These are phyloP conservation scores for Rhea americana DNA, from an alignment of 2,113 vertebrate genomes.

Conservation along the genomic window DNA sequence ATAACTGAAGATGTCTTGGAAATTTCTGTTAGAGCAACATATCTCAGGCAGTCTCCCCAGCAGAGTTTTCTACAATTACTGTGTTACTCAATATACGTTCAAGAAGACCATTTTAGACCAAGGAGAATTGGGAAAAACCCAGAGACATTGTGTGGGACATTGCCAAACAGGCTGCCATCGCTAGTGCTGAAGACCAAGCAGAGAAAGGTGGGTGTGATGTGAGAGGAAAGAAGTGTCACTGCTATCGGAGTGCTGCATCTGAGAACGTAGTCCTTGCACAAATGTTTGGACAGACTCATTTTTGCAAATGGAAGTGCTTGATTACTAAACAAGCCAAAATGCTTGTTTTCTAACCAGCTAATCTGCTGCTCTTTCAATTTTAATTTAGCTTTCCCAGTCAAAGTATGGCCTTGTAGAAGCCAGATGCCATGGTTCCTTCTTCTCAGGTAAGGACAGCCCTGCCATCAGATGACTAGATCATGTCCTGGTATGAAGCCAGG, in stretches of 20 bases:
- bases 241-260: not conserved
- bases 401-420: not conserved
- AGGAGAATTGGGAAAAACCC: not conserved
- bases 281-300: rapidly evolving
- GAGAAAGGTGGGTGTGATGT: not conserved
- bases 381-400: not conserved
- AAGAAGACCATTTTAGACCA: not conserved
- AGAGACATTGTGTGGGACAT: not conserved
- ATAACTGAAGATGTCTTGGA: not conserved
- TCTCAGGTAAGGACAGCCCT: not conserved
- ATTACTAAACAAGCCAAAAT: not conserved
- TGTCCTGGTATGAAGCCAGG: not conserved
- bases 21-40: not conserved
- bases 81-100: not conserved
- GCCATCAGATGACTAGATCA: not conserved
- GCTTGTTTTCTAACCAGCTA: not conserved
- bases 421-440: not conserved
- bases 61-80: not conserved
- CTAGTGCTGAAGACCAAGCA: not conserved
- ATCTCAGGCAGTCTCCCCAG: not conserved
- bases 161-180: not conserved
- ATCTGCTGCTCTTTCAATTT: not conserved
- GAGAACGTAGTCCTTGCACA: not conserved
- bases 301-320: not conserved
- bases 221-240: not conserved